These are phyloP conservation scores for Periplaneta americana DNA, from an alignment of 1,140 invertebrate genomes.

Conservation along the genomic window DNA sequence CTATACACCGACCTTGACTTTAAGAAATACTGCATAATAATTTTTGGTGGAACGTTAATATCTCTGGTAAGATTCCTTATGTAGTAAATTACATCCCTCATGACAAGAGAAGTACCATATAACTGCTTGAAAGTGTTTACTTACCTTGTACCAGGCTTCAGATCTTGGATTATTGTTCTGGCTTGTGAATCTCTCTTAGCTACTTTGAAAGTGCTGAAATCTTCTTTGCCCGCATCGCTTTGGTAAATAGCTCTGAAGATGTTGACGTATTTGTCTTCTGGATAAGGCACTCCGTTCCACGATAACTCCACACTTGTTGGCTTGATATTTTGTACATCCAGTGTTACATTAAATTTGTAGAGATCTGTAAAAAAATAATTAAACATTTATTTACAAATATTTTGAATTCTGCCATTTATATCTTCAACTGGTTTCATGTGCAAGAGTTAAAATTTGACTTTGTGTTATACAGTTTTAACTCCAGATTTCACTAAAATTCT, in stretches of 20 bases:
- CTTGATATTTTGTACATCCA: slow-evolving; percentile 68
- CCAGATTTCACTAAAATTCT: too few relatives aligned
- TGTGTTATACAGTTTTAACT: too few relatives aligned
- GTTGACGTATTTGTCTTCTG: slow-evolving; percentile 85
- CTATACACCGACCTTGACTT: too few relatives aligned
- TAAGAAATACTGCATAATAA: too few relatives aligned
- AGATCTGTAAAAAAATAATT: slow-evolving; percentile 47
- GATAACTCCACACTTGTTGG: slow-evolving; percentile 67
- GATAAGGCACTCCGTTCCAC: slow-evolving; percentile 78
- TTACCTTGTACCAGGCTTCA: slow-evolving; percentile 70
- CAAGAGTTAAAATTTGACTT: too few relatives aligned
- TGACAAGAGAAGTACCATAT: too few relatives aligned
- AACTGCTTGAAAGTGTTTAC: too few relatives aligned
- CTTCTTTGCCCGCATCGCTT: slow-evolving; percentile 64
- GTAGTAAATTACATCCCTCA: too few relatives aligned
- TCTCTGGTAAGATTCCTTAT: too few relatives aligned
- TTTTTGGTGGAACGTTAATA: too few relatives aligned
- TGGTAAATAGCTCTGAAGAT: slow-evolving; percentile 83
- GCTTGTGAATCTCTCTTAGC: slow-evolving; percentile 72
- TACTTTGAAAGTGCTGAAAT: slow-evolving; percentile 76
- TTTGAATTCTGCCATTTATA: too few relatives aligned
- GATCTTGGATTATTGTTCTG: slow-evolving; percentile 57
- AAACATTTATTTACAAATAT: neutral
- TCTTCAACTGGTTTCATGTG: too few relatives aligned
- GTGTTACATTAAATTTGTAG: slow-evolving; percentile 72